Evolutionary conservation across 2,113 vertebrate genomes (phyloP), one percentile per base, ranked within the genome.

Genomic region (Ploceus nigricollis): DNA sequence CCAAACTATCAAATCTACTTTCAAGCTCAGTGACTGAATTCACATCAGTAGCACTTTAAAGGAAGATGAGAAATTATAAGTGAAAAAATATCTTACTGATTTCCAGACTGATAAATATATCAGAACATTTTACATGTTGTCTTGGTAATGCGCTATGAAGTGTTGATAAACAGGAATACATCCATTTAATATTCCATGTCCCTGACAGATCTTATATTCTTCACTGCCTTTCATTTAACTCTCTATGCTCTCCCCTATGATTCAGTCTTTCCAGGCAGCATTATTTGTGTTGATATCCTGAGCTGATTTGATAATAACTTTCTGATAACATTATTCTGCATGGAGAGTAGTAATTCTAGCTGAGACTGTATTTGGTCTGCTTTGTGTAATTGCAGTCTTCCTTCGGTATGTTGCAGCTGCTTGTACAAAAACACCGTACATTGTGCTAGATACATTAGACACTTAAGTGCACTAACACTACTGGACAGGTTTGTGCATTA

Each of bases 71-170:
- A 88, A 86, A 64, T 69, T 65, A 12, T 22, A 79, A 89, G 25
- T 86, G 42, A 80, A 86, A 12, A 64, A 64, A 30, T 27, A 57
- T 24, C 9, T 72, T 42, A 45, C 44, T 84, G n/a, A 85, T 92
- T 92, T 94, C 53, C 66, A 87, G 40, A 37, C n/a, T 73, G 71
- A 88, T 80, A 45, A 94, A 76, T n/a, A 51, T 28, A 60, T 28
- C 51, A 53, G 65, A 82, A 91, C 25, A 47, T 88, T 93, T 91
- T 60, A 31, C 48, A 15, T 60, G 33, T 90, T 94, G 45, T 78
- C 81, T 82, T 84, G 60, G 56, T 57, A 72, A 82, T 76, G 48
- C 82, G 82, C 71, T 85, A 39, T 0, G 2, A 80, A 76, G 18
- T 48, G 15, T 64, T 80, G 57, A 90, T 85, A 69, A 90, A 79